These are phyloP conservation scores for Nemotelus pantherinus DNA, from an alignment of 2,888 invertebrate species.

Conservation along the genomic window DNA sequence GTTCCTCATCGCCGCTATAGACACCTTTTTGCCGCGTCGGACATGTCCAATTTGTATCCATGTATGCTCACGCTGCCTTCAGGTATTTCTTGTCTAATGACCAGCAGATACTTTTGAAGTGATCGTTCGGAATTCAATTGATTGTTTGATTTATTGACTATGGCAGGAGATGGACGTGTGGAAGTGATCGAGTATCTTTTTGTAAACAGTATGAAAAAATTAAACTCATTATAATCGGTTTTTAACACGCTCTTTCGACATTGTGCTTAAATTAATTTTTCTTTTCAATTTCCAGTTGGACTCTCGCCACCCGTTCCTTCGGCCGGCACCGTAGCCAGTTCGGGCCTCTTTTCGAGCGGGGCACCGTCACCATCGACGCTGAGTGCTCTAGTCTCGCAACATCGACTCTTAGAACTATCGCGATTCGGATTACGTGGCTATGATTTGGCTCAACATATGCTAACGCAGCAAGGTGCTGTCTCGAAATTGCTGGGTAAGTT, in stretches of 20 bases:
- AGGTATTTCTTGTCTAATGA: slow-evolving; percentile 48
- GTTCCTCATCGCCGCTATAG: slow-evolving; percentile 32
- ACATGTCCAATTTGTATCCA: slow-evolving; percentile 49
- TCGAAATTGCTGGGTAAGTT: slow-evolving; percentile 88
- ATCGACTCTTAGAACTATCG: slow-evolving; percentile 82
- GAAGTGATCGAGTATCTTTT: slow-evolving; percentile 34
- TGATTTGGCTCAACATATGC: slow-evolving; percentile 89
- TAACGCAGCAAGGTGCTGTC: slow-evolving; percentile 91
- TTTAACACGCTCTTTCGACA: slow-evolving; percentile 32
- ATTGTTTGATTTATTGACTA: slow-evolving; percentile 62
- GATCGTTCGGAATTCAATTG: slow-evolving; percentile 63
- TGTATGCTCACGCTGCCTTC: slow-evolving; percentile 50
- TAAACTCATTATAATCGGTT: slow-evolving; percentile 38
- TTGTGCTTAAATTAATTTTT: slow-evolving; percentile 33
- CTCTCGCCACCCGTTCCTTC: slow-evolving; percentile 64
- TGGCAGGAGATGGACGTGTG: slow-evolving; percentile 38
- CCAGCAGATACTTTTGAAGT: slow-evolving; percentile 52
- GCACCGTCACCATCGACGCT: slow-evolving; percentile 70
- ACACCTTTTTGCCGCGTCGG: slow-evolving; percentile 40
- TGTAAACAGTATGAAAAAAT: slow-evolving; percentile 20
- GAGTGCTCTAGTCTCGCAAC: slow-evolving; percentile 79
- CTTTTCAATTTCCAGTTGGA: slow-evolving; percentile 55
- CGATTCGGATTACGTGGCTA: slow-evolving; percentile 85
- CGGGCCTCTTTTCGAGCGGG: slow-evolving; percentile 60
- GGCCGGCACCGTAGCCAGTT: slow-evolving; percentile 57